Base-by-base conservation (phyloP, 92 coral and sea anemone genomes). In the Paragorgia papillata region DNA sequence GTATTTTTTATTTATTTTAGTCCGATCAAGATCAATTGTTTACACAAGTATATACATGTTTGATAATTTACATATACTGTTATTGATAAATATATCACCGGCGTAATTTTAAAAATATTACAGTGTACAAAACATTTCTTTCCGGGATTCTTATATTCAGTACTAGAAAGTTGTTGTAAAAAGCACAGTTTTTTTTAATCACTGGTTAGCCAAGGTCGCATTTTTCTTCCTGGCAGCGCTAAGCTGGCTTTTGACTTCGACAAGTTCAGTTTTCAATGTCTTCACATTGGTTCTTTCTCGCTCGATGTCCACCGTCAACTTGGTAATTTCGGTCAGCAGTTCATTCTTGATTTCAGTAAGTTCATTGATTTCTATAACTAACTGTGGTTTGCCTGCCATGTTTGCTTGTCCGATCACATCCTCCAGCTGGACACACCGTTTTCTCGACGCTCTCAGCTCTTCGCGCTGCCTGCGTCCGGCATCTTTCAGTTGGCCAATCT, bases 321-420 rank as follows among this genome's bases (percentile, higher is more conserved):
- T 53, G 48, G 78, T 30, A 31, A 71, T 51, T 10, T 71, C 78
- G 31, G 29, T 14, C 18, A 71, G 61, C 78, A 71, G 43, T 32
- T 71, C 78, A 50, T 53, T 71, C 43, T 53, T 71, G 50, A 71
- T 53, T 7, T 71, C 78, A 28, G 63, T 71, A 40, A 71, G 64
- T 71, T 71, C 78, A 32, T 71, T 35, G 29, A 71, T 58, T 34
- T 71, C 64, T 24, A 57, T 26, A 7, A 71, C 53, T 1, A 71
- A 64, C 50, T 71, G 63, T 20, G 78, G 78, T 71, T 71, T 71
- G 3, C 78, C 78, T 54, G 53, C 62, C 78, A 71, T 71, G 35
- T 71, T 71, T 27, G 78, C 57, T n/a, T 57, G 62, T 2, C 31
- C 27, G 48, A 71, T 54, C 18, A 55, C 64, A 63, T 53, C 43